Evolutionary conservation across 2,888 invertebrate genomes (phyloP).

Genomic region (Cacoxenus indagator): DNA sequence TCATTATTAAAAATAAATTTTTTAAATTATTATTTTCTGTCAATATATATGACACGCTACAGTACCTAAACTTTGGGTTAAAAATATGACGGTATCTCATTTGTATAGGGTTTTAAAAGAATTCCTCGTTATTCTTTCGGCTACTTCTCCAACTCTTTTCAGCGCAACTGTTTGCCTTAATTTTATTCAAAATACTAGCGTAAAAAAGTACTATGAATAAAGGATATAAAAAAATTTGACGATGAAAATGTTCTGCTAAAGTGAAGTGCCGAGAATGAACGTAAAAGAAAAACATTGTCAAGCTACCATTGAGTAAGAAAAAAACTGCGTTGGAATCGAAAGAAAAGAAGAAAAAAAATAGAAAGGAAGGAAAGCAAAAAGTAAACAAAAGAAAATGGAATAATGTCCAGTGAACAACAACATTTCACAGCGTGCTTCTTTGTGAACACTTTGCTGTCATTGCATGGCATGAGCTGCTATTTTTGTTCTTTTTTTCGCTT

Average conservation of each 20-base stretch:
- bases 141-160: too few species aligned
- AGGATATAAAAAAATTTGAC: too few species aligned
- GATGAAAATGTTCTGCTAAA: background rate
- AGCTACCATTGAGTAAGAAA: background rate
- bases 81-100: too few species aligned
- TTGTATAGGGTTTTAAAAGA: too few species aligned
- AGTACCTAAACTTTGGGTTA: too few species aligned
- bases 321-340: background rate
- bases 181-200: too few species aligned
- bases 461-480: background rate
- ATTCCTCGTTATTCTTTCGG: too few species aligned
- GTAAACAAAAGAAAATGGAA: background rate
- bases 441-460: background rate
- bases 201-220: background rate
- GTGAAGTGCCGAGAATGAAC: background rate
- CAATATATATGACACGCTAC: too few species aligned
- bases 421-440: slow-evolving; percentile 8
- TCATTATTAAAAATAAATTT: too few species aligned
- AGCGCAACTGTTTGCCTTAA: too few species aligned
- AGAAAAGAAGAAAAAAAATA: background rate
- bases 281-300: slow-evolving; percentile 8
- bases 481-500: slow-evolving; percentile 3
- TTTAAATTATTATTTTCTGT: too few species aligned
- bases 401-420: slow-evolving; percentile 11
- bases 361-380: background rate